Evolutionary conservation across 2,888 invertebrate genomes (phyloP).

Genomic region (Lobophora halterata): DNA sequence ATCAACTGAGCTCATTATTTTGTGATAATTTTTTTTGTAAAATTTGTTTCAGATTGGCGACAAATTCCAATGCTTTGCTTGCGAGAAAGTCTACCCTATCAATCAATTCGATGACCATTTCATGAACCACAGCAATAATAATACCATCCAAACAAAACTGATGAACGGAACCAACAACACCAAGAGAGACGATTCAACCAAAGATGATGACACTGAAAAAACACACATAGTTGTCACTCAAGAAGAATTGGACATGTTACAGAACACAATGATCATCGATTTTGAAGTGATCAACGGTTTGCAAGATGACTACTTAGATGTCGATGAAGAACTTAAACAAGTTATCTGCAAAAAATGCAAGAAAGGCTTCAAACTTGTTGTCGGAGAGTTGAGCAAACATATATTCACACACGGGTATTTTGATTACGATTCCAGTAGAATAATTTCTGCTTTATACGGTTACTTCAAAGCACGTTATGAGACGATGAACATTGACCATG

Average conservation of each 20-base stretch:
- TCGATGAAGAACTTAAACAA: constrained; percentile 35
- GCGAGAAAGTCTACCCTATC: constrained; percentile 37
- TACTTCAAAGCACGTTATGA: too few species aligned
- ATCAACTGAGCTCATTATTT: background rate
- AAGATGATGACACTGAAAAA: constrained; percentile 3
- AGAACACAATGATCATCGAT: constrained; percentile 26
- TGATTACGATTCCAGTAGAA: background rate
- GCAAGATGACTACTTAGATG: constrained; percentile 36
- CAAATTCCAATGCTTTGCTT: constrained; percentile 51
- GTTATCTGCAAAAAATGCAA: constrained; percentile 48
- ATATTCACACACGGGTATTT: constrained; percentile 30
- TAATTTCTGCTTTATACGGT: too few species aligned
- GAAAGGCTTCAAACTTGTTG: constrained; percentile 28
- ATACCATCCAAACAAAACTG: background rate
- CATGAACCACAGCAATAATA: constrained; percentile 21
- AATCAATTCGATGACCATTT: constrained; percentile 33
- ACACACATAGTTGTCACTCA: constrained; percentile 7
- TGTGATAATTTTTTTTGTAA: background rate
- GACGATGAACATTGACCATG: constrained; percentile 30
- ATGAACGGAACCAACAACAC: background rate
- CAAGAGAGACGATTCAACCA: background rate
- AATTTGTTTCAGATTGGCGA: constrained; percentile 44
- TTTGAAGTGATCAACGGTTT: constrained; percentile 30
- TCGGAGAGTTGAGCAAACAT: constrained; percentile 33
- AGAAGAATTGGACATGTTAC: too few species aligned